Evolutionary conservation across 2,797 vertebrate genomes (phyloP), one percentile per base, ranked within the genome.

Genomic region (Sebastes diploproa): DNA sequence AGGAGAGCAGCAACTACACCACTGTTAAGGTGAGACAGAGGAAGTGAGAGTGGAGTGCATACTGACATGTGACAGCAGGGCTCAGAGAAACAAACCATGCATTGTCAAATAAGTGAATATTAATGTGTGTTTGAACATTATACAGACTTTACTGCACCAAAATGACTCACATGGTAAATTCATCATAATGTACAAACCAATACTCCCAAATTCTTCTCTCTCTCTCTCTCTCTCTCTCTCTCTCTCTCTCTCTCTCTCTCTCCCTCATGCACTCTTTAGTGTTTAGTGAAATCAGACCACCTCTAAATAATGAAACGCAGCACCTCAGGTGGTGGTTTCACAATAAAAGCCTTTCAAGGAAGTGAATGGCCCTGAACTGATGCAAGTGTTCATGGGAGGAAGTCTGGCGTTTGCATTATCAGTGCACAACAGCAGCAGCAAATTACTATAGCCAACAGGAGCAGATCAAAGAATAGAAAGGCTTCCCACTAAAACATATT

Each of bases 1-100:
- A 98, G 87, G 98, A 98, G 90, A 97, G 88, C 96, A 98, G 97
- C 95, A 99, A 99, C 96, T 99, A 99, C 92, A 99, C 98, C 7
- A 99, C 97, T 0, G 91, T 99, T 66, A 98, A 98, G 97, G 98
- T 99, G 88, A 94, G 80, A 46, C 29, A n/a, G 29, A 27, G 3
- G 5, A 52, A 18, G 61, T n/a, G 55, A 34, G n/a, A 63, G 61
- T 32, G 12, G 14, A 25, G 36, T 55, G 34, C 0, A 20, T 4
- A 4, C 60, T 34, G 52, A 32, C 34, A 12, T 55, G 14, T 54
- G 29, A 22, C 7, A 18, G 42, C 42, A 63, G 32, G 5, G 10
- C 29, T 25, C 12, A 18, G 16, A 7, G 6, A 25, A 55, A 55
- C 22, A n/a, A 4, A 22, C 16, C 6, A 20, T 54, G n/a, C 4